phyloP scores from a whole-genome alignment of 2,888 invertebrate species.

The Chouioia cunea region DNA sequence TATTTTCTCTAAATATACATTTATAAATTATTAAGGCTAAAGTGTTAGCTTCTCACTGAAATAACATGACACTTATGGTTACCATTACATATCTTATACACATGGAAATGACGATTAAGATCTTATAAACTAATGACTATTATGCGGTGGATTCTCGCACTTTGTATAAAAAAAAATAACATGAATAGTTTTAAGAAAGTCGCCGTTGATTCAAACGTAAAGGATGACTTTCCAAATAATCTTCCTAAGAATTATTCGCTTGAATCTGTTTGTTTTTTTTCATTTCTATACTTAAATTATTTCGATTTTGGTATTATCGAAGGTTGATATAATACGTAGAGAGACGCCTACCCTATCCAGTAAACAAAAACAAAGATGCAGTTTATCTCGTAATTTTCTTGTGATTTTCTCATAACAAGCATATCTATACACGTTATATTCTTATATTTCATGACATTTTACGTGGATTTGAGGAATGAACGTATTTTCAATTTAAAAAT shows the following conservation, averaged over 20 bases:
- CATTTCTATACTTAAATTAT: constrained; percentile 11
- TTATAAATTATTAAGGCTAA: constrained; percentile 39
- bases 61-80: constrained; percentile 21
- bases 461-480: too few species aligned
- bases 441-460: too few species aligned
- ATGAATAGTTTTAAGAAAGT: constrained; percentile 40
- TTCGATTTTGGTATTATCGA: constrained; percentile 26
- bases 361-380: constrained; percentile 37
- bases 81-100: constrained; percentile 30
- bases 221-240: constrained; percentile 27
- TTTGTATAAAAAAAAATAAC: constrained; percentile 42
- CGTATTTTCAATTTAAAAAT: constrained; percentile 1
- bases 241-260: background rate
- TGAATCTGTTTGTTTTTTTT: background rate
- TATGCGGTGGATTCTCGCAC: constrained; percentile 41
- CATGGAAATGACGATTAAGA: constrained; percentile 41
- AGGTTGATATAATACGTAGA: constrained; percentile 31
- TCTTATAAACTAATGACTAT: constrained; percentile 45
- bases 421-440: constrained; percentile 19
- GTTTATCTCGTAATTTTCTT: constrained; percentile 1
- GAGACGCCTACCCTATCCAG: constrained; percentile 33
- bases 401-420: constrained; percentile 22
- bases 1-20: constrained; percentile 31
- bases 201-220: constrained; percentile 6
- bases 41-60: constrained; percentile 29